Evolutionary conservation across 2,113 vertebrate genomes (phyloP).

Genomic region (Alligator mississippiensis): DNA sequence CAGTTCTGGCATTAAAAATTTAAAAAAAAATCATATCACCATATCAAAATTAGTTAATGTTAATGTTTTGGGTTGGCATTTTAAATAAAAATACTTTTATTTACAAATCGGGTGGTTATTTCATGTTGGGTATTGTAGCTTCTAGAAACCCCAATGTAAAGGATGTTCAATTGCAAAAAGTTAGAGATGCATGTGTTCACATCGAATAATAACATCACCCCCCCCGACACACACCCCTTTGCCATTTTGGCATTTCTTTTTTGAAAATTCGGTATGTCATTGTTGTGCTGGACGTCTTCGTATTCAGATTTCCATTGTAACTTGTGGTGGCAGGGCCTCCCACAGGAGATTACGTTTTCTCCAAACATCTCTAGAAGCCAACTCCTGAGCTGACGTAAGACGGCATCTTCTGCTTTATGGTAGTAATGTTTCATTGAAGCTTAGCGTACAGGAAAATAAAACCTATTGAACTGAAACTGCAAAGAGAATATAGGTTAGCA

Average conservation of each 20-base stretch:
- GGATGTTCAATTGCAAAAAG: not conserved
- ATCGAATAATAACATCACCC: not conserved
- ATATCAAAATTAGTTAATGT: not conserved
- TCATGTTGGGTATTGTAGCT: no score
- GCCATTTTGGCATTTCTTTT: rapidly evolving
- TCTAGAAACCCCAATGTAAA: not conserved
- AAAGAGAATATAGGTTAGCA: not conserved
- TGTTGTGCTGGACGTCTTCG: not conserved
- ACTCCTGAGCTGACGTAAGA: not conserved
- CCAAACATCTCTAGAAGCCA: not conserved
- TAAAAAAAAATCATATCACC: not conserved
- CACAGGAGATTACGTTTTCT: not conserved
- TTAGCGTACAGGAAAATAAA: not conserved
- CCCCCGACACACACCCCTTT: not conserved
- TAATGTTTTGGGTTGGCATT: not conserved
- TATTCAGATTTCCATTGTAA: not conserved
- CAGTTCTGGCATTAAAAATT: not conserved
- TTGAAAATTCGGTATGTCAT: not conserved
- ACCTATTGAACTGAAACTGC: not conserved
- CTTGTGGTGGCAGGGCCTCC: not conserved
- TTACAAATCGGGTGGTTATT: not conserved
- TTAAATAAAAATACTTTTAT: not conserved
- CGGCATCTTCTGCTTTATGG: not conserved
- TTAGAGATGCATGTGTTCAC: not conserved
- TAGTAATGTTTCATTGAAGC: slow-evolving; percentile 1